A percentile compares a stretch with the other conserved stretches of the same genome.
Conservation (phyloP, 2,113 vertebrate genomes). For the Pluvialis apricaria region DNA sequence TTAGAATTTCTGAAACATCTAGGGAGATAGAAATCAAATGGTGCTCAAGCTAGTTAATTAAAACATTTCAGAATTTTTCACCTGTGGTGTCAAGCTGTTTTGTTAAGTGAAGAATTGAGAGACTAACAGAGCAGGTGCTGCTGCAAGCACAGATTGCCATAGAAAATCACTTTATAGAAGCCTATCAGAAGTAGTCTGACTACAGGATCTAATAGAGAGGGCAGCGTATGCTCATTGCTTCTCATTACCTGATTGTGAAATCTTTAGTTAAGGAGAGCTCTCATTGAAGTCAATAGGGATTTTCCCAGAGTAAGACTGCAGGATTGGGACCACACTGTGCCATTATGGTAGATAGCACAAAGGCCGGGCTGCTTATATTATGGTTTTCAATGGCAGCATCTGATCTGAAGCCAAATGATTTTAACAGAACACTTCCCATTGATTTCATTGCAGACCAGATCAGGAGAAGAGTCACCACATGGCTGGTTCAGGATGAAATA, state of each 20-base stretch:
- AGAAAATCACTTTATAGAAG: slow-evolving; percentile 48
- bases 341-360: slow-evolving; percentile 45
- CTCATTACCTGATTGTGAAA: slow-evolving; percentile 48
- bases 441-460: background rate
- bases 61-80: slow-evolving; percentile 66
- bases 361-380: slow-evolving; percentile 6
- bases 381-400: slow-evolving; percentile 1
- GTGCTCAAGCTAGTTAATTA: slow-evolving; percentile 61
- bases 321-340: slow-evolving; percentile 55
- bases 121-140: slow-evolving; percentile 46
- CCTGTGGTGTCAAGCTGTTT: slow-evolving; percentile 57
- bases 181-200: slow-evolving; percentile 39
- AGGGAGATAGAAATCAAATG: slow-evolving; percentile 53
- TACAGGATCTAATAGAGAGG: slow-evolving; percentile 57
- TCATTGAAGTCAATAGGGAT: slow-evolving; percentile 43
- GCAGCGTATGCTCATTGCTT: slow-evolving; percentile 42
- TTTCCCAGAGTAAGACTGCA: slow-evolving; percentile 39
- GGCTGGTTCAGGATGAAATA: background rate
- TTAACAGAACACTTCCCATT: slow-evolving; percentile 3
- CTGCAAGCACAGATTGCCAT: slow-evolving; percentile 31
- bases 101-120: slow-evolving; percentile 44
- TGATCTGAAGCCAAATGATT: slow-evolving; percentile 41
- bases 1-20: slow-evolving; percentile 27
- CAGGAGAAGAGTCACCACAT: background rate
- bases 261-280: background rate